Evolutionary conservation across 1,140 invertebrate species (phyloP), one percentile per base, ranked within the genome.

Genomic region (Drosophila ercepeae): DNA sequence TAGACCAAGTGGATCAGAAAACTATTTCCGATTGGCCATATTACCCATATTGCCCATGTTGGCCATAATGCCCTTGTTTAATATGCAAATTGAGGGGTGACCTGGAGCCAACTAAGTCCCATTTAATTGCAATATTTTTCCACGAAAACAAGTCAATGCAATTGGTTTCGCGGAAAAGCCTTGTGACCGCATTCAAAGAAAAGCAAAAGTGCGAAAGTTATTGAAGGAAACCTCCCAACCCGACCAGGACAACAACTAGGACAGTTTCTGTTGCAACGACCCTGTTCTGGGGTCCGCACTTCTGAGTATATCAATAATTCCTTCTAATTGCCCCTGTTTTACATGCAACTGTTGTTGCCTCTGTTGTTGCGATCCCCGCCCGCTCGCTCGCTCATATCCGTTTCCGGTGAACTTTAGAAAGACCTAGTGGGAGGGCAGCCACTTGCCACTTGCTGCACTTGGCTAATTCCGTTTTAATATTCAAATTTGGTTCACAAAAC

Each of bases 381-480:
- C 46, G 16, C 16, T 16, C 3, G 9, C 8, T 42, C 0, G 18
- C 23, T 9, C 50, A 50, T 57, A 64, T 74, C 58, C 71, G 69
- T 63, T 63, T 76, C 52, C 57, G 53, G 78, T 67, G 68, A 57
- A 45, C 39, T 58, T 13, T 25, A 27, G 11, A 11, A 8, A 6
- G 16, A 18, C 3, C 8, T 27, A 19, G 29, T 27, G 55, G 41
- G 21, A 41, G 55, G 41, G 11, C 41, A 13, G 58, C 36, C 52
- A 64, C 57, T 75, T 86, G 58, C 36, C 52, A 64, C 57, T 75
- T 86, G 82, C 68, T 65, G 79, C 73, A 88, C 64, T 81, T 75
- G 81, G 59, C 76, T 74, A 86, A 88, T 88, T 88, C 69, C 70
- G 55, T 65, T 81, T 77, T 82, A 77, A 88, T 81, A 86, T 86